Evolutionary conservation across 2,888 invertebrate species (phyloP).

Genomic region (Anticlea derivata): DNA sequence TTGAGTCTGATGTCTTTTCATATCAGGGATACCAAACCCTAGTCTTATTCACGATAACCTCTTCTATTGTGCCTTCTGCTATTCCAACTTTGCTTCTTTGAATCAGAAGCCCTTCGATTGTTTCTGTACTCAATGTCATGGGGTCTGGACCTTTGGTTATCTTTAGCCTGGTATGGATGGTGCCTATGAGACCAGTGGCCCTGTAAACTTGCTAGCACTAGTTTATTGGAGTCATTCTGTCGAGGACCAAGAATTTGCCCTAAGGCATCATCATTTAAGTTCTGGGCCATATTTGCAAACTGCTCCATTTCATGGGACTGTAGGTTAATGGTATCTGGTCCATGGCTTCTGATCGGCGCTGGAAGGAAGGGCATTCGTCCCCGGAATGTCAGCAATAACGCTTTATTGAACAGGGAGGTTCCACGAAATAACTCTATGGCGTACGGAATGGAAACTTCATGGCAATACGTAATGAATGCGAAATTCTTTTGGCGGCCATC

Average conservation of each 20-base stretch:
- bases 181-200: constrained; percentile 78
- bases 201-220: constrained; percentile 74
- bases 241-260: constrained; percentile 42
- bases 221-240: constrained; percentile 55
- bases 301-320: constrained; percentile 60
- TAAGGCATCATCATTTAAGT: constrained; percentile 53
- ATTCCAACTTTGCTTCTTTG: constrained; percentile 31
- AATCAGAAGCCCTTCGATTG: constrained; percentile 6
- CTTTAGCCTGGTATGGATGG: constrained; percentile 67
- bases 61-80: constrained; percentile 59
- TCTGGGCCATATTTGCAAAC: constrained; percentile 70
- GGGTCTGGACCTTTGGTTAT: constrained; percentile 45
- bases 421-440: constrained; percentile 89
- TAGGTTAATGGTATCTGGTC: constrained; percentile 61
- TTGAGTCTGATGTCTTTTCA: too few relatives aligned
- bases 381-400: constrained; percentile 74
- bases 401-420: constrained; percentile 86
- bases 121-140: constrained; percentile 14
- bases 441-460: constrained; percentile 89
- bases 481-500: constrained; percentile 88
- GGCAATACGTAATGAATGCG: constrained; percentile 91
- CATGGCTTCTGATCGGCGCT: constrained; percentile 67
- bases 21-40: neutral
- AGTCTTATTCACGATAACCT: constrained; percentile 46
- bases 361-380: constrained; percentile 58